A percentile compares a stretch with the other conserved stretches of the same genome.
phyloP scores from a whole-genome alignment of 2,797 vertebrate genomes.

The Gymnoscopelus microlampas region DNA sequence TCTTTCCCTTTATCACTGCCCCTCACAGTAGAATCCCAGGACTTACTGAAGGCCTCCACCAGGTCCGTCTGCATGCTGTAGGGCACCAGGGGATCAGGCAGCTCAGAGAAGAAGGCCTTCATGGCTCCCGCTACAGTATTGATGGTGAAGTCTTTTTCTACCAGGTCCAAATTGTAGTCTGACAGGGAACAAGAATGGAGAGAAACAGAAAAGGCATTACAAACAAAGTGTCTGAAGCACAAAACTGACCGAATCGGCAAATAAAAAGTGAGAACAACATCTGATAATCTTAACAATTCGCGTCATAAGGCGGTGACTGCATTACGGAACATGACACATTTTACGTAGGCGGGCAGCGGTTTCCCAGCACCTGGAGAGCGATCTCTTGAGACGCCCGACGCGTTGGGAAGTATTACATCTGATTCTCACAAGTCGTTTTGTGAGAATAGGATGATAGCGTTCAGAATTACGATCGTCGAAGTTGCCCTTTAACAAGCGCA shows the following conservation, averaged over 20 bases:
- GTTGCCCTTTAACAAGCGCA: too few relatives aligned
- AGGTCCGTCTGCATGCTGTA: slow-evolving; percentile 91
- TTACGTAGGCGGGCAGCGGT: too few relatives aligned
- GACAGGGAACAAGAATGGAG: neutral
- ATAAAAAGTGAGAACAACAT: neutral
- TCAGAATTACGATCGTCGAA: too few relatives aligned
- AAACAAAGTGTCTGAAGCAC: too few relatives aligned
- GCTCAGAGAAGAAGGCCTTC: slow-evolving; percentile 96
- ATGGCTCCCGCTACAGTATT: slow-evolving; percentile 94
- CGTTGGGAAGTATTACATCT: too few relatives aligned
- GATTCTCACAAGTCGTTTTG: too few relatives aligned
- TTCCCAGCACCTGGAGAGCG: too few relatives aligned
- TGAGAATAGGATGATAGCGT: too few relatives aligned
- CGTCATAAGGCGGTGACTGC: too few relatives aligned
- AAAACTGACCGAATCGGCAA: neutral
- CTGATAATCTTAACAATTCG: too few relatives aligned
- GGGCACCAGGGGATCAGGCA: slow-evolving; percentile 92
- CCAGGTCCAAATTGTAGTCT: slow-evolving; percentile 90
- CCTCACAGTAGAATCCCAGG: slow-evolving; percentile 12
- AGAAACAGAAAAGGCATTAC: neutral
- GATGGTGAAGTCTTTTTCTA: slow-evolving; percentile 93
- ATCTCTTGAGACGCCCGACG: too few relatives aligned
- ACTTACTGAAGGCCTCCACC: slow-evolving; percentile 96
- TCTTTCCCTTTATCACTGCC: neutral
- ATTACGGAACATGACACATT: too few relatives aligned